phyloP scores from a whole-genome alignment of 2,888 invertebrate species.

The Diadegma fenestrale region DNA sequence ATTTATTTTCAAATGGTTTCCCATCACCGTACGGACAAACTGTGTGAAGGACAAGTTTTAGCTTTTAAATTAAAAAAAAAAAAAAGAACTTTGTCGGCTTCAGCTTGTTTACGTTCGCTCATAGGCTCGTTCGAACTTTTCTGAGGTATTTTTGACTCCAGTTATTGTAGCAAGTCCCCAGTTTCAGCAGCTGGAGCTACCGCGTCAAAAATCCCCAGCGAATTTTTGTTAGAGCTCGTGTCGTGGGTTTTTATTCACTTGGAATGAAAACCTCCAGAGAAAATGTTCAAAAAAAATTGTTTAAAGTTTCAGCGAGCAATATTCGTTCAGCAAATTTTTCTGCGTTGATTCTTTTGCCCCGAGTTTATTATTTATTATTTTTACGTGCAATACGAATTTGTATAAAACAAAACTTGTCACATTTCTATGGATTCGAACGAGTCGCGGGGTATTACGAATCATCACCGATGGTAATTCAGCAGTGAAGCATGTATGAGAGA shows the following conservation, averaged over 20 bases:
- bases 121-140: too few relatives aligned
- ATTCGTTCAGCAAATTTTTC: not conserved
- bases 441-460: constrained; percentile 51
- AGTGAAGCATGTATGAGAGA: constrained; percentile 15
- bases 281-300: not conserved
- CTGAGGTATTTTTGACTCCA: too few relatives aligned
- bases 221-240: not conserved
- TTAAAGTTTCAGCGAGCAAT: not conserved
- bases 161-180: not conserved
- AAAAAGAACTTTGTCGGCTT: too few relatives aligned
- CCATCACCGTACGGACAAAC: too few relatives aligned
- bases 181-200: not conserved
- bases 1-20: too few relatives aligned
- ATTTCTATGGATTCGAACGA: constrained; percentile 2
- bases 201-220: not conserved
- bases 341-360: not conserved
- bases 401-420: constrained; percentile 4
- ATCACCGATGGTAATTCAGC: constrained; percentile 23
- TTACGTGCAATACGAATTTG: not conserved
- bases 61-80: too few relatives aligned
- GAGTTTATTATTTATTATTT: constrained; percentile 2
- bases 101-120: too few relatives aligned
- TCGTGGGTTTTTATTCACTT: not conserved
- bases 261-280: not conserved
- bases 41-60: too few relatives aligned